Base-by-base conservation (phyloP, 1,140 invertebrate species). In the Harlomillsia oculata region DNA sequence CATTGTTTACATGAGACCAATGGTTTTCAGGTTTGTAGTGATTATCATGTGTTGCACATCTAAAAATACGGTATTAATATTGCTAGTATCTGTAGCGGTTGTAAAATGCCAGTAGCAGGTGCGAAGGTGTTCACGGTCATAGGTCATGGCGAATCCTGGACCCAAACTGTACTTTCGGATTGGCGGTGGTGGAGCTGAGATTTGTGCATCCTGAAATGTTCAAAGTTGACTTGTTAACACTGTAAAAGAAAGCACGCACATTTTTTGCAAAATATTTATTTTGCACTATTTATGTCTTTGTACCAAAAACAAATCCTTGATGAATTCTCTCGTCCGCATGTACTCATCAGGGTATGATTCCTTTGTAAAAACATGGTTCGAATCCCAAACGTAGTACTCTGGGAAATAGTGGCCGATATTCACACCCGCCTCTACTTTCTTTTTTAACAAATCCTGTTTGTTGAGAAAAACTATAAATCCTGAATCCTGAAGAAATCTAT, bases 401-500 rank as follows among this genome's bases (percentile, higher is more conserved):
- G 81, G 81, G 70, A 84, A 85, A 69, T 83, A 80, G 2, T 77
- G 70, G 6, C 72, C 76, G 40, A 85, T 75, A 43, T 71, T 71
- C 55, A 74, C 74, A n/a, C 84, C 83, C 32, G 77, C 76, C 23
- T 76, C 67, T 23, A 87, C 75, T 70, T 89, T 89, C 16, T 77
- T 75, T 63, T 81, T 74, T 32, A 89, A 71, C 3, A 86, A 72
- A 69, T 89, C 87, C 68, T 86, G 85, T 68, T 89, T 89, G 71
- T 89, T 89, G 11, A 89, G 72, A 70, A 89, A 89, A 0, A 88
- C 76, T 40, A 89, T 85, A 14, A 87, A 72, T 3, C 84, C 85
- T 9, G 83, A 79, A 53, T 83, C 76, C 44, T 79, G 69, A 2
- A 89, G 73, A 67, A 84, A 88, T 59, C 84, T 82, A 65, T 6